Base-by-base conservation (phyloP, 2,888 invertebrate species). In the Epinotia bilunana region DNA sequence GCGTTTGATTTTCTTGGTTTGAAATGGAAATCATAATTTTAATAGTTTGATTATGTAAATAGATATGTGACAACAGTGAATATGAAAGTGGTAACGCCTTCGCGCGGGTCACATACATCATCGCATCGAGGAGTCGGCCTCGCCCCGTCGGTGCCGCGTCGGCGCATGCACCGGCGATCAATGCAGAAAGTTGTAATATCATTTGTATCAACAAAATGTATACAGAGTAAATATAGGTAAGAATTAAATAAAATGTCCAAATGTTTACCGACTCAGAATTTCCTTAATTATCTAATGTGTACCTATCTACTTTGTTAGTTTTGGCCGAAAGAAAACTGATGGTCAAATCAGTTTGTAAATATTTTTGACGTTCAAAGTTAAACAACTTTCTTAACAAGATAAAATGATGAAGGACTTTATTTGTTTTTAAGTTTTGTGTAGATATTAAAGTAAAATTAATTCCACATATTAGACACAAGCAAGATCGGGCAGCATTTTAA, bases 81-180 rank as follows among this genome's bases (percentile, higher is more conserved):
- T 64, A 64, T 63, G 62, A 58, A 58, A 64, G n/a, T 58, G 23
- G 57, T 58, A 72, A 74, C 81, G 80, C 80, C 79, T 79, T 72
- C 77, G 73, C 39, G 64, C 78, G 76, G 46, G 39, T 64, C 61
- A 33, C 55, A 23, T 5, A 55, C 71, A 39, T 39, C 7, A 23
- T 57, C 60, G 46, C 55, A n/a, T 49, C 18, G 49, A 62, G 60
- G 33, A 62, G 70, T 20, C 60, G 61, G 43, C 70, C 74, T 77
- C 73, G 76, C 65, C 13, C 53, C 57, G 60, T 28, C 43, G 43
- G 3, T 18, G 64, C 53, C 23, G 61, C 72, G 53, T 20, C 70
- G 70, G 76, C 80, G 79, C 79, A 78, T 80, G 79, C 79, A 78
- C 77, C 64, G 46, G 62, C 71, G 77, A 74, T 77, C 76, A 78